phyloP scores from a whole-genome alignment of 2,888 invertebrate genomes.

The Microplitis manilae region DNA sequence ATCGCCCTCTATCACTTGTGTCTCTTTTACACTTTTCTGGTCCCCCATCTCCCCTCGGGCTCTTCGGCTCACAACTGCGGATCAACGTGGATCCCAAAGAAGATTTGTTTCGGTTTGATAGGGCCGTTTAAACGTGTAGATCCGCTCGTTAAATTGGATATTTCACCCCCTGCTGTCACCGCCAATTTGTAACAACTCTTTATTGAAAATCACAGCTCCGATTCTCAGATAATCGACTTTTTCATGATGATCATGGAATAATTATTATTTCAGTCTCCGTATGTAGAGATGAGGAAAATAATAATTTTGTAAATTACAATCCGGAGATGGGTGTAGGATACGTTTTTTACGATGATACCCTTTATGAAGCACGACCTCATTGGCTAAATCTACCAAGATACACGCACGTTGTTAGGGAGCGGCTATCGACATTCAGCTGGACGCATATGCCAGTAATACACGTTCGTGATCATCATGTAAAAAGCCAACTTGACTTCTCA shows the following conservation, averaged over 20 bases:
- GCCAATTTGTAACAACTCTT: constrained; percentile 35
- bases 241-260: not conserved
- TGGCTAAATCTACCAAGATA: constrained; percentile 69
- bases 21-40: constrained; percentile 42
- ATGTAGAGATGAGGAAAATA: not conserved
- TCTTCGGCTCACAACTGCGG: constrained; percentile 18
- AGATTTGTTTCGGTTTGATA: constrained; percentile 68
- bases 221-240: not conserved
- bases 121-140: constrained; percentile 67
- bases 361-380: constrained; percentile 58
- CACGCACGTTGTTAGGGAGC: constrained; percentile 69
- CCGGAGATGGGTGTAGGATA: not conserved
- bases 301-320: not conserved
- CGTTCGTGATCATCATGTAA: constrained; percentile 63
- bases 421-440: constrained; percentile 65
- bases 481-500: constrained; percentile 60
- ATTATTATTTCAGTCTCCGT: not conserved
- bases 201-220: not conserved
- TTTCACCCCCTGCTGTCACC: constrained; percentile 25
- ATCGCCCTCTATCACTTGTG: constrained; percentile 18
- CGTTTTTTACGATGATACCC: constrained; percentile 47
- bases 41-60: not conserved
- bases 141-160: constrained; percentile 67
- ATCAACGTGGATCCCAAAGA: constrained; percentile 56
- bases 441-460: constrained; percentile 55